phyloP scores from a whole-genome alignment of 2,797 vertebrate genomes.

The Momotus momota region DNA sequence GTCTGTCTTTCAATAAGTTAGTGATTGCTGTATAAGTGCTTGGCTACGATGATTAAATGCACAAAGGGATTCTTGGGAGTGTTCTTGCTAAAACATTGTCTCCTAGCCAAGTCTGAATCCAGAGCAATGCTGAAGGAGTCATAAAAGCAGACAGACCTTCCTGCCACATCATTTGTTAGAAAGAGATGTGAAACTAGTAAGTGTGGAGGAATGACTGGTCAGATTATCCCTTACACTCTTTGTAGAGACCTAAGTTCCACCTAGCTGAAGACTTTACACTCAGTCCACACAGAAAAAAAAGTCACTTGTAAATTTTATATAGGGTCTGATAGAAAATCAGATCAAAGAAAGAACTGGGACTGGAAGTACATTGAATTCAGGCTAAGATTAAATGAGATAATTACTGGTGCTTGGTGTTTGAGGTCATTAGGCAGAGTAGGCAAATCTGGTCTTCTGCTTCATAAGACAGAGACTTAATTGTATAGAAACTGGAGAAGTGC shows the following conservation, averaged over 20 bases:
- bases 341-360: not conserved
- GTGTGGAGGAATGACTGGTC: not conserved
- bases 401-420: not conserved
- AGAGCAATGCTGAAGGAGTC: not conserved
- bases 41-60: not conserved
- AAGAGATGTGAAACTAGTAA: not conserved
- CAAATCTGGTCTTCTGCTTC: not conserved
- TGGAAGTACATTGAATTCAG: not conserved
- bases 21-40: not conserved
- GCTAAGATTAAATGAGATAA: not conserved
- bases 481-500: not conserved
- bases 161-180: not conserved
- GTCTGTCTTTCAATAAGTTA: not conserved
- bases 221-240: not conserved
- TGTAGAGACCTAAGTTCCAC: not conserved
- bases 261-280: not conserved
- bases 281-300: not conserved
- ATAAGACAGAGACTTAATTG: not conserved
- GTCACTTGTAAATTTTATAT: not conserved
- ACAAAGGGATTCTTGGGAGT: not conserved
- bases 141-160: not conserved
- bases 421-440: not conserved
- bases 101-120: not conserved
- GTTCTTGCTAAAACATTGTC: not conserved
- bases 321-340: not conserved